These are phyloP conservation scores for Phylloscopus trochiloides DNA, from an alignment of 2,113 vertebrate genomes.

Conservation along the genomic window DNA sequence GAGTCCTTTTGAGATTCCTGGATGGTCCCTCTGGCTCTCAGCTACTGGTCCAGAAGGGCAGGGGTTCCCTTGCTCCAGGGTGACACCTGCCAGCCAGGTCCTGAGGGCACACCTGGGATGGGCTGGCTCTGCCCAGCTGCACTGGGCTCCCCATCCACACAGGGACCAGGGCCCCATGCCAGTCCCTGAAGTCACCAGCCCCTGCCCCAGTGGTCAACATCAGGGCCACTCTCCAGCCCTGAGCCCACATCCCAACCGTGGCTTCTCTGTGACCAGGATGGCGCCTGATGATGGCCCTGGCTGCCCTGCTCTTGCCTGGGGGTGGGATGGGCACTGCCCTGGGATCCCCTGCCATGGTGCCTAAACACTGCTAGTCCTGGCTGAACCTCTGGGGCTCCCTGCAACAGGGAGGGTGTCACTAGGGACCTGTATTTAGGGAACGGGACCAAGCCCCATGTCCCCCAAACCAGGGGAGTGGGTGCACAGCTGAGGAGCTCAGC, in stretches of 20 bases:
- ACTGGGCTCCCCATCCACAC: neutral
- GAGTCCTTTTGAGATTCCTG: neutral
- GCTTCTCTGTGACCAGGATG: neutral
- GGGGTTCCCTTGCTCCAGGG: neutral
- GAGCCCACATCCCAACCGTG: fast-evolving
- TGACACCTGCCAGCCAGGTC: neutral
- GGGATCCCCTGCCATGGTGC: fast-evolving
- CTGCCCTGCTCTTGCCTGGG: neutral
- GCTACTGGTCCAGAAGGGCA: neutral
- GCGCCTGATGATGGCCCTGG: fast-evolving
- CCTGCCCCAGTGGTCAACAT: fast-evolving
- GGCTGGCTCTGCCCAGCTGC: neutral
- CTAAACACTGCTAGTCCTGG: neutral
- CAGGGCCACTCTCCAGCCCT: neutral
- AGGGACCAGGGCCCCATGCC: neutral
- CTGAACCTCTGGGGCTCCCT: neutral
- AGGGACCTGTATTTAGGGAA: neutral
- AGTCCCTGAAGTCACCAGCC: neutral
- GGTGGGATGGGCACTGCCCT: neutral
- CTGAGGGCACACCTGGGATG: neutral
- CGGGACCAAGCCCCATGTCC: fast-evolving
- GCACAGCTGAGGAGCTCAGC: fast-evolving
- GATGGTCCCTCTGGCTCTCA: neutral
- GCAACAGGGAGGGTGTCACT: neutral
- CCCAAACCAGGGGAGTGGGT: fast-evolving